Evolutionary conservation across 2,888 invertebrate genomes (phyloP).

Genomic region (Hirtodrosophila cameraria): DNA sequence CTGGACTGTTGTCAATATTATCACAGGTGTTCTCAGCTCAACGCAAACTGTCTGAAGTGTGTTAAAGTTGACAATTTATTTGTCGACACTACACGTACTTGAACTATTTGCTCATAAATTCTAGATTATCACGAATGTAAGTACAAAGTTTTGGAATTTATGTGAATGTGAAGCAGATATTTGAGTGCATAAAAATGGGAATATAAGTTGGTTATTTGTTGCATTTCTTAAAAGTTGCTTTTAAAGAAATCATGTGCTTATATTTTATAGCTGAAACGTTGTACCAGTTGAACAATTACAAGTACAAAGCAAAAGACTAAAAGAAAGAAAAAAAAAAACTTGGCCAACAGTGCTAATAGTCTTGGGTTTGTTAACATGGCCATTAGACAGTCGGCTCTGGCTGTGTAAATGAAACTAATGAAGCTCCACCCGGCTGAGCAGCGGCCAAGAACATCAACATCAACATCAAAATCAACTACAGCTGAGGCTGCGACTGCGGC

Average conservation of each 20-base stretch:
- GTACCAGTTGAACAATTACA: not conserved
- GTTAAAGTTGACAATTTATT: constrained; percentile 7
- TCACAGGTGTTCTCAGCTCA: constrained; percentile 35
- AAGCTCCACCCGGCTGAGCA: constrained; percentile 9
- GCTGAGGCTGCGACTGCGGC: constrained; percentile 25
- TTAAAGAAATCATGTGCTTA: no score
- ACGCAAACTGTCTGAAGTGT: constrained; percentile 3
- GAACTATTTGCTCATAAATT: constrained; percentile 8
- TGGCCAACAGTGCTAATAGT: constrained; percentile 53
- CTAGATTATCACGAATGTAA: constrained; percentile 21
- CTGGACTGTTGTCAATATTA: constrained; percentile 48
- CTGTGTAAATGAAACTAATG: constrained; percentile 29
- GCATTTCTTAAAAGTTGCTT: no score
- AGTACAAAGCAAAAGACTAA: no score
- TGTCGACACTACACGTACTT: constrained; percentile 1
- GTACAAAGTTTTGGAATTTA: constrained; percentile 2
- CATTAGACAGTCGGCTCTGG: constrained; percentile 47
- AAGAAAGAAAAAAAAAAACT: no score
- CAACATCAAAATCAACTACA: constrained; percentile 8
- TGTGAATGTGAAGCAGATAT: not conserved
- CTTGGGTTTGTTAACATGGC: constrained; percentile 57
- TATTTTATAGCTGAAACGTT: no score
- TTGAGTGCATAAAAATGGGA: no score
- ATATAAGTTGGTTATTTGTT: no score
- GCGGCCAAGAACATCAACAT: constrained; percentile 7